Percentiles rank a stretch among this genome's conserved stretches.
Conservation (phyloP, 2,113 vertebrate genomes). For the Grantiella picta region DNA sequence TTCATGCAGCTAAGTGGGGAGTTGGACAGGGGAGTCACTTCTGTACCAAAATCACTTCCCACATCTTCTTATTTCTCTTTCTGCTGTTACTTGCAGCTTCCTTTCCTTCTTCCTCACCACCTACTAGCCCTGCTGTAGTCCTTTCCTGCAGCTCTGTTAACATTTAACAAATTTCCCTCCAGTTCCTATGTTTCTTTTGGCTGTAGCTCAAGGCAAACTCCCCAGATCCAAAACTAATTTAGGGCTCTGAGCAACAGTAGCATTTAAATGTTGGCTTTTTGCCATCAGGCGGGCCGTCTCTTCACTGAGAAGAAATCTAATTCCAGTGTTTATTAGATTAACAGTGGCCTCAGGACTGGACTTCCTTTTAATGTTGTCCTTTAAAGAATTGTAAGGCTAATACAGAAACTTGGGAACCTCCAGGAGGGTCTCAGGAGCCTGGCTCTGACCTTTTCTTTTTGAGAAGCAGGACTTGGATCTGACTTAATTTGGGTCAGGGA, state of each 20-base stretch:
- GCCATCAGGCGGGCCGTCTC: constrained; percentile 58
- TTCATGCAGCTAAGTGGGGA: background rate
- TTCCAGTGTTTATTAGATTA: constrained; percentile 69
- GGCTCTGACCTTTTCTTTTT: background rate
- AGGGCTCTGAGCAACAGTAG: constrained; percentile 71
- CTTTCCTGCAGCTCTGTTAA: constrained; percentile 61
- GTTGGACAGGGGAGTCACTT: background rate
- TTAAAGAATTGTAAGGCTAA: constrained; percentile 47
- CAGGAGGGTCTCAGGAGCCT: constrained; percentile 11
- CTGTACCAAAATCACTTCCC: background rate
- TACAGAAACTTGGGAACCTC: constrained; percentile 39
- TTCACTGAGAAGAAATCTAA: constrained; percentile 60
- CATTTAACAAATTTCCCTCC: constrained; percentile 66
- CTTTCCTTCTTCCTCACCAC: background rate
- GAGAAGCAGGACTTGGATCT: background rate
- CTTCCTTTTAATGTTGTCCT: constrained; percentile 55
- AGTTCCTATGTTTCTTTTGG: constrained; percentile 71
- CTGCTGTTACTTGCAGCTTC: background rate
- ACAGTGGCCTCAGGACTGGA: constrained; percentile 57
- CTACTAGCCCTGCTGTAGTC: constrained; percentile 13
- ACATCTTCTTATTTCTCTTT: background rate
- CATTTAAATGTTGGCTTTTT: constrained; percentile 66
- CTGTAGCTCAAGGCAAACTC: constrained; percentile 70
- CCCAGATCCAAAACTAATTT: constrained; percentile 72
- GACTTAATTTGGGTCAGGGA: constrained; percentile 20